A percentile compares a stretch with the other conserved stretches of the same genome.
These are phyloP conservation scores for Choristoneura fumiferana DNA, from an alignment of 1,140 invertebrate species.

Conservation along the genomic window DNA sequence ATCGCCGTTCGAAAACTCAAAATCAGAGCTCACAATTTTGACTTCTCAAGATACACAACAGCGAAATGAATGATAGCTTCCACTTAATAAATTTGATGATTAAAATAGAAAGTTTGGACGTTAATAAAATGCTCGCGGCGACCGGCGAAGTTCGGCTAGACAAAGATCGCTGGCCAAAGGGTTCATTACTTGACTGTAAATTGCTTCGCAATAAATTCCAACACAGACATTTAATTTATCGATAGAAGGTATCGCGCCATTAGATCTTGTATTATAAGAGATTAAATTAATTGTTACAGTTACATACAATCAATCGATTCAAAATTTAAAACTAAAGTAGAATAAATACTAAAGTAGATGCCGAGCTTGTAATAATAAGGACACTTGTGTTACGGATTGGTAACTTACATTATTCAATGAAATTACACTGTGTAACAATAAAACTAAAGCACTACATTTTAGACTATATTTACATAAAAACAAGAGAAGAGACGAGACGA, in stretches of 20 bases:
- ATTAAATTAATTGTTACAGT: conserved; percentile 16
- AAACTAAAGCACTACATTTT: too few species aligned
- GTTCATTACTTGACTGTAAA: conserved; percentile 17
- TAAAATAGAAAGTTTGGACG: conserved; percentile 14
- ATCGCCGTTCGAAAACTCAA: neutral
- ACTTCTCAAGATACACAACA: conserved; percentile 17
- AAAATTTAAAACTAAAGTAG: too few species aligned
- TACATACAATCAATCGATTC: too few species aligned
- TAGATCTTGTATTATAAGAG: too few species aligned
- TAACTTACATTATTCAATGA: too few species aligned
- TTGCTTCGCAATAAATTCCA: conserved; percentile 16
- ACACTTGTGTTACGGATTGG: too few species aligned
- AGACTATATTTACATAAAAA: too few species aligned
- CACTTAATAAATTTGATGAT: conserved; percentile 19
- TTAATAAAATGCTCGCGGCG: conserved; percentile 17
- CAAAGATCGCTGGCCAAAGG: conserved; percentile 10
- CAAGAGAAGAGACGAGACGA: too few species aligned
- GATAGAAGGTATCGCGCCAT: conserved; percentile 3
- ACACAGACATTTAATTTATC: conserved; percentile 17
- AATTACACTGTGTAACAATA: too few species aligned
- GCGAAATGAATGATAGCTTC: conserved; percentile 15
- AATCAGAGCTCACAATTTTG: conserved; percentile 17
- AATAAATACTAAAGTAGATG: too few species aligned
- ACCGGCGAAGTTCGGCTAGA: conserved; percentile 6
- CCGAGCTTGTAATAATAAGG: too few species aligned